A percentile compares a stretch with the other conserved stretches of the same genome.
phyloP scores from a whole-genome alignment of 2,888 invertebrate species.

The Cynaeus angustus region DNA sequence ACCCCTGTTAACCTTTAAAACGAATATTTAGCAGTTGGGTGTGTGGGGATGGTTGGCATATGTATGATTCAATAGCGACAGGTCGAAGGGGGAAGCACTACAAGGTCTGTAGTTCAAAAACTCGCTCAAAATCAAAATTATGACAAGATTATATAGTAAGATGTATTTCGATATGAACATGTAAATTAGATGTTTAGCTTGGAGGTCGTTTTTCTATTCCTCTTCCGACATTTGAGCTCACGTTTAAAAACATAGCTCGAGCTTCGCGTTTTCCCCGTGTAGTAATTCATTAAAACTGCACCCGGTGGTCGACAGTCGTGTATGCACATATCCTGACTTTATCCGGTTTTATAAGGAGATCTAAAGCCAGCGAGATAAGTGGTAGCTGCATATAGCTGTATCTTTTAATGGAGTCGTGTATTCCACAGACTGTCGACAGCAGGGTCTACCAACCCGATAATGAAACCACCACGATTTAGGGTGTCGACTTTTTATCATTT shows the following conservation, averaged over 20 bases:
- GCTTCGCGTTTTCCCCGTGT: constrained; percentile 11
- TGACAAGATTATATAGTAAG: too few relatives aligned
- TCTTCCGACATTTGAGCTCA: constrained; percentile 22
- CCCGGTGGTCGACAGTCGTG: constrained; percentile 14
- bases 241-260: constrained; percentile 8
- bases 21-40: constrained; percentile 19
- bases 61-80: constrained; percentile 5
- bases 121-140: too few relatives aligned
- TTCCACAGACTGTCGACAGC: too few relatives aligned
- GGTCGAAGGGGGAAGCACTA: not conserved
- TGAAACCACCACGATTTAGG: constrained; percentile 33
- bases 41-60: too few relatives aligned
- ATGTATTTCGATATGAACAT: too few relatives aligned
- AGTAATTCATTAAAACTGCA: constrained; percentile 33
- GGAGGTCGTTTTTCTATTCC: not conserved
- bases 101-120: too few relatives aligned
- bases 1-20: constrained; percentile 23
- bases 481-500: constrained; percentile 30
- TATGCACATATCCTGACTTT: constrained; percentile 27
- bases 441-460: constrained; percentile 21
- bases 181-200: not conserved
- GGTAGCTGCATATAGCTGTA: constrained; percentile 27
- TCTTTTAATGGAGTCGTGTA: constrained; percentile 20
- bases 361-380: constrained; percentile 22
- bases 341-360: constrained; percentile 26